Conservation (phyloP, 2,113 vertebrate species). For the Fukomys damarensis region DNA sequence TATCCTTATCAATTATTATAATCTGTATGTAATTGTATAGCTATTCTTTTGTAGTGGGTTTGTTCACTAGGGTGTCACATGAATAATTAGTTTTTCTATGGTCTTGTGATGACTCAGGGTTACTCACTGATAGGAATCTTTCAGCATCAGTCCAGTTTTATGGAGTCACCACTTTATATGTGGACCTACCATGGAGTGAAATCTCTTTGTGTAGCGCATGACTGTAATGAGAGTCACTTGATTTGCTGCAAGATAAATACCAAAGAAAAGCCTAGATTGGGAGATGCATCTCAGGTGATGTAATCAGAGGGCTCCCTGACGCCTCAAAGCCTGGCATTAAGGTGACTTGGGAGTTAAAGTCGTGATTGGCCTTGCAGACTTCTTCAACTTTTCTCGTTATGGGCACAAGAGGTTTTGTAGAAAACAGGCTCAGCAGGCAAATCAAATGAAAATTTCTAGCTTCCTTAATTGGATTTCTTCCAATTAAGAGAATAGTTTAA, state of each 20-base stretch:
- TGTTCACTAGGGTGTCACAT: background rate
- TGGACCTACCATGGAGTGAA: background rate
- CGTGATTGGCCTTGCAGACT: background rate
- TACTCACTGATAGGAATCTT: too few relatives aligned
- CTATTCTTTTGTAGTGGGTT: background rate
- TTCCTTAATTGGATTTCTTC: background rate
- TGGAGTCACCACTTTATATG: too few relatives aligned
- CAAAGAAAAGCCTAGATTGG: background rate
- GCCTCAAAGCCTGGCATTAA: background rate
- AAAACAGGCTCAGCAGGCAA: slow-evolving; percentile 23
- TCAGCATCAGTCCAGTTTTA: background rate
- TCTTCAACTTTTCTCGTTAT: background rate
- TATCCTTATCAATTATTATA: background rate
- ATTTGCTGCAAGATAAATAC: background rate
- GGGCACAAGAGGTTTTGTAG: background rate
- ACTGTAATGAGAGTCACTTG: background rate
- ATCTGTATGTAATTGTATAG: too few relatives aligned
- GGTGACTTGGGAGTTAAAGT: background rate
- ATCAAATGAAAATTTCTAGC: background rate
- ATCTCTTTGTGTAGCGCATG: background rate
- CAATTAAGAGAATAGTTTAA: slow-evolving; percentile 36
- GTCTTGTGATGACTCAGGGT: background rate
- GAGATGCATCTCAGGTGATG: background rate
- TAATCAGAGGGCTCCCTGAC: background rate
- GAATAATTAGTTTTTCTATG: background rate